A percentile compares a stretch with the other conserved stretches of the same genome.
These are phyloP conservation scores for Sesamia inferens DNA, from an alignment of 2,888 invertebrate genomes.

Conservation along the genomic window DNA sequence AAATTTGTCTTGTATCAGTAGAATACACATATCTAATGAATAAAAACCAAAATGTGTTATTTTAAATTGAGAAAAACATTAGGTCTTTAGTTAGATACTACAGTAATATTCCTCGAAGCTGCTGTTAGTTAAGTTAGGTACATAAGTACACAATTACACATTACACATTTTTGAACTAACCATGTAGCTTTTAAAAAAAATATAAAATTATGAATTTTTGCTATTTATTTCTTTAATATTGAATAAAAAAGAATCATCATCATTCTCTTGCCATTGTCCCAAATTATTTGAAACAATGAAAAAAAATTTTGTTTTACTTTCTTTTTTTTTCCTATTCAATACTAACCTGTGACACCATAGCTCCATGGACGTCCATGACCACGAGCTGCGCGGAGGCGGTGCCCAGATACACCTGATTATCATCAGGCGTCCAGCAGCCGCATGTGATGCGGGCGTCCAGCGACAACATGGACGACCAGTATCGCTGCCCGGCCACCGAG, in stretches of 20 bases:
- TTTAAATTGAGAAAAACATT: neutral
- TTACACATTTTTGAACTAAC: neutral
- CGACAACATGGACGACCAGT: constrained; percentile 99
- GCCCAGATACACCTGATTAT: constrained; percentile 98
- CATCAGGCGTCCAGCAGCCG: constrained; percentile 99
- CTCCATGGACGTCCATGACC: constrained; percentile 99
- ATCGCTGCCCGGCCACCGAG: constrained; percentile 98
- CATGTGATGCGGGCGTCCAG: constrained; percentile 98
- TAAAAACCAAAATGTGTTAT: neutral
- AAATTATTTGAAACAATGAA: neutral
- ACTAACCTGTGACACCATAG: constrained; percentile 96
- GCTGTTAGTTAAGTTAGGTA: neutral
- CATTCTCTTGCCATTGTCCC: neutral
- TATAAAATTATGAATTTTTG: neutral
- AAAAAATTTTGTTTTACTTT: too few species aligned
- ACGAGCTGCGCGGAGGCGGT: constrained; percentile 98
- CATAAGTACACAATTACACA: too few species aligned
- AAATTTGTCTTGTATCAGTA: neutral
- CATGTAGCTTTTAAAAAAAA: neutral
- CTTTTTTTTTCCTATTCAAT: too few species aligned
- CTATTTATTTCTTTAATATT: neutral
- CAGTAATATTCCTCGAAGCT: neutral
- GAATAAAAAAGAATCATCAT: neutral
- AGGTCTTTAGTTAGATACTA: neutral
- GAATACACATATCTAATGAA: neutral